Base-by-base conservation (phyloP, 2,888 invertebrate species). In the Leptinotarsa tumamoca region DNA sequence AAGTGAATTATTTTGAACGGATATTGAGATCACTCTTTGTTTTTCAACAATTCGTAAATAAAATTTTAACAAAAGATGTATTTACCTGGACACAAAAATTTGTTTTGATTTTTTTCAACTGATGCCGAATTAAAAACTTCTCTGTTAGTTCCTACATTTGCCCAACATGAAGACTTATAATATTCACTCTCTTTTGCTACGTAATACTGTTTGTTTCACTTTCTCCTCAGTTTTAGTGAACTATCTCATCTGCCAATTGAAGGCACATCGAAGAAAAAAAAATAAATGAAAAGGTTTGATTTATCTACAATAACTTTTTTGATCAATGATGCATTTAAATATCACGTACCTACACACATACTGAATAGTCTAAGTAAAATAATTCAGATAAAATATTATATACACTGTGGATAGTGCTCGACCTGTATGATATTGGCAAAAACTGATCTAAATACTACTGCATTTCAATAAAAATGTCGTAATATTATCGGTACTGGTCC, bases 381-480 rank as follows among this genome's bases (percentile, higher is more conserved):
- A 73, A 56, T 67, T 72, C 33, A 74, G 78, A 78, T 79, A 75
- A 74, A 77, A 72, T 67, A 78, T 76, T 80, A 80, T 81, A 72
- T 80, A 81, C 80, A 79, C 78, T 74, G 43, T 54, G 70, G 70
- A 79, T 70, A 72, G 68, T 74, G 67, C 76, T 73, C 75, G 77
- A 78, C 80, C 80, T 79, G 80, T 79, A 79, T 80, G 78, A 79
- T 75, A 79, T 78, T 78, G 79, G 75, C 74, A 80, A 80, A 82
- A 81, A 81, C 80, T 81, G 81, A 79, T 78, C 72, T 67, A 54
- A 77, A 74, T 56, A 70, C 79, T 80, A 77, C 78, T 71, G 77
- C 78, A 80, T 79, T 80, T 80, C 77, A 80, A 78, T 78, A 79
- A 83, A 82, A 82, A 80, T 82, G 80, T 77, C 76, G 76, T 75